These are phyloP conservation scores for Poeciliopsis paucimaculata DNA, from an alignment of 2,797 vertebrate genomes.

Conservation along the genomic window DNA sequence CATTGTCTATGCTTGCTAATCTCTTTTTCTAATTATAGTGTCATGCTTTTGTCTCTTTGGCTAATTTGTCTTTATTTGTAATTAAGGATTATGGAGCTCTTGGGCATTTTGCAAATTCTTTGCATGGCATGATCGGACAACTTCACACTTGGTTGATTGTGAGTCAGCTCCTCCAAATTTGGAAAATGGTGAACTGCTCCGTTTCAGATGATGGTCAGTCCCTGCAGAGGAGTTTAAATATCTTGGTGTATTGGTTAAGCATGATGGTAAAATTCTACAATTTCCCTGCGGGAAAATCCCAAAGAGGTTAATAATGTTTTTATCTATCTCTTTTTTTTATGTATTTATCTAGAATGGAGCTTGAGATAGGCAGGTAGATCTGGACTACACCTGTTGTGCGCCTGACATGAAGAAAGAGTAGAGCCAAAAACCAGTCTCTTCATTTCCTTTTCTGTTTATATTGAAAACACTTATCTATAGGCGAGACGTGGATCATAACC, in stretches of 20 bases:
- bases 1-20: neutral
- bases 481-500: neutral
- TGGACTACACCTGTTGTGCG: neutral
- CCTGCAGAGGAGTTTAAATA: neutral
- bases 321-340: too few species aligned
- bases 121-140: neutral
- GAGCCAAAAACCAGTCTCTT: neutral
- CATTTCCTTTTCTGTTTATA: neutral
- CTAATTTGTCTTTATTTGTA: neutral
- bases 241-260: neutral
- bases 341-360: neutral
- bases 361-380: neutral
- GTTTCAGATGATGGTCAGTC: neutral
- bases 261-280: neutral
- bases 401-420: neutral
- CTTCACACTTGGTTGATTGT: neutral
- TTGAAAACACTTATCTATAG: neutral
- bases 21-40: constrained; percentile 1
- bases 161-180: neutral
- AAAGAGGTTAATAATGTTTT: too few species aligned
- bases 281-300: too few species aligned
- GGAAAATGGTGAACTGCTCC: neutral
- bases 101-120: neutral
- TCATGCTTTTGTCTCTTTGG: neutral
- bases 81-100: neutral